Evolutionary conservation across 2,113 vertebrate genomes (phyloP).

Genomic region (Pycnonotus jocosus): DNA sequence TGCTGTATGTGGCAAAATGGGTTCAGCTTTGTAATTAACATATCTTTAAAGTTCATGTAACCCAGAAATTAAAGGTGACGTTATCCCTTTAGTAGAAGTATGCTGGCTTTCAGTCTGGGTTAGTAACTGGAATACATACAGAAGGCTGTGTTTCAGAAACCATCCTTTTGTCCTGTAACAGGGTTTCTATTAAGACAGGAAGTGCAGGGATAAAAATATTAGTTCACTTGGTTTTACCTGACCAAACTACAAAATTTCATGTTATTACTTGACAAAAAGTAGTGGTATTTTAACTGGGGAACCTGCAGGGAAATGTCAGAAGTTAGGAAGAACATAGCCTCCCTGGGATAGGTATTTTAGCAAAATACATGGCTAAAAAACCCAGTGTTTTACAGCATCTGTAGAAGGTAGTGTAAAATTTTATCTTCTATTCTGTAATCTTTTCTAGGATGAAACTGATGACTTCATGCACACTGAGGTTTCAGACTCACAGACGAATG

Average conservation of each 20-base stretch:
- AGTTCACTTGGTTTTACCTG: not conserved
- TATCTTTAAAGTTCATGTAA: not conserved
- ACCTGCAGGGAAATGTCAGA: not conserved
- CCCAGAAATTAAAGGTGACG: not conserved
- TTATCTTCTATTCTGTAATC: conserved; percentile 55
- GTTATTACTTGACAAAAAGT: conserved; percentile 10
- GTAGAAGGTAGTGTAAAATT: conserved; percentile 32
- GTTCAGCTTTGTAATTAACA: not conserved
- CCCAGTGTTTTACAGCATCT: conserved; percentile 48
- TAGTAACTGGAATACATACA: not conserved
- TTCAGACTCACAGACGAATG: conserved; percentile 41
- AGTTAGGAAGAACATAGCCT: not conserved
- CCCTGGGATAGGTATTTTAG: not conserved
- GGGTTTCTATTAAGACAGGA: conserved; percentile 11
- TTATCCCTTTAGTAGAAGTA: not conserved
- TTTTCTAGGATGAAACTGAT: conserved; percentile 47
- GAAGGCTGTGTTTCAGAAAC: not conserved
- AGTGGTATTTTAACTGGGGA: conserved; percentile 2
- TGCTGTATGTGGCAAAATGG: not conserved
- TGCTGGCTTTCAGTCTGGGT: not conserved
- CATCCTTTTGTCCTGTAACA: conserved; percentile 4
- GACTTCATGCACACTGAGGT: conserved; percentile 28
- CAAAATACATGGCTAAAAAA: not conserved
- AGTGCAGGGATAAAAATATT: conserved; percentile 49
- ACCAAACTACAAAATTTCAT: not conserved